Evolutionary conservation across 1,140 invertebrate genomes (phyloP).

Genomic region (Lasioglossum baleicum): DNA sequence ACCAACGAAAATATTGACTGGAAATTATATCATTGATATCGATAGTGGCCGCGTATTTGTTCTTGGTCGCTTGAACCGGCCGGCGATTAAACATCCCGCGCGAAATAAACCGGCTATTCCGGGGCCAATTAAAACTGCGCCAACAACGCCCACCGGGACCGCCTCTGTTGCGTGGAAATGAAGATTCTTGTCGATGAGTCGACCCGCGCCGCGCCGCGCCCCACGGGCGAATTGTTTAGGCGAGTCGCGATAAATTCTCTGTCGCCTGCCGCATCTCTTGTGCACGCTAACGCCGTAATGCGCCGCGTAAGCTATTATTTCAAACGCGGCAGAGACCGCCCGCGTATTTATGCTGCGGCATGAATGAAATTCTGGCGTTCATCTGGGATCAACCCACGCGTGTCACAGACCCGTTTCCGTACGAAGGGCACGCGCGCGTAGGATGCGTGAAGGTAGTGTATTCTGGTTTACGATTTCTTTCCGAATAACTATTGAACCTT

Average conservation of each 20-base stretch:
- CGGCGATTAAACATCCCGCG: background rate
- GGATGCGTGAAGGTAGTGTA: too few relatives aligned
- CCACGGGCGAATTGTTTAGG: background rate
- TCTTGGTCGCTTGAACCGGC: conserved; percentile 1
- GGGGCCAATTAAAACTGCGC: conserved; percentile 7
- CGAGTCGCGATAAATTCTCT: background rate
- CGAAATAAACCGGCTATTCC: conserved; percentile 36
- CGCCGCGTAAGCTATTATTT: background rate
- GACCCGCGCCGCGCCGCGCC: too few relatives aligned
- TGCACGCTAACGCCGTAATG: background rate
- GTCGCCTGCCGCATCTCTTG: background rate
- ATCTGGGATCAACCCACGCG: conserved; percentile 33
- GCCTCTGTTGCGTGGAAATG: background rate
- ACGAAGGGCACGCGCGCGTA: conserved; percentile 9
- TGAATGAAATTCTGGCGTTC: conserved; percentile 60
- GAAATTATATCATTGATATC: conserved; percentile 9
- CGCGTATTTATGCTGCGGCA: conserved; percentile 10
- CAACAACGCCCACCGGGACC: background rate
- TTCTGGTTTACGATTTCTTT: too few relatives aligned
- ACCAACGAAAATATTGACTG: conserved; percentile 31
- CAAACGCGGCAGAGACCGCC: background rate
- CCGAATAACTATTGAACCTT: too few relatives aligned
- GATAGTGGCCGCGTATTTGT: conserved; percentile 17
- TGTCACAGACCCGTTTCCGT: background rate
- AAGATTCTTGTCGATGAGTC: background rate